Conservation (phyloP, 2,113 vertebrate species). For the Mormyrus iriodes region DNA sequence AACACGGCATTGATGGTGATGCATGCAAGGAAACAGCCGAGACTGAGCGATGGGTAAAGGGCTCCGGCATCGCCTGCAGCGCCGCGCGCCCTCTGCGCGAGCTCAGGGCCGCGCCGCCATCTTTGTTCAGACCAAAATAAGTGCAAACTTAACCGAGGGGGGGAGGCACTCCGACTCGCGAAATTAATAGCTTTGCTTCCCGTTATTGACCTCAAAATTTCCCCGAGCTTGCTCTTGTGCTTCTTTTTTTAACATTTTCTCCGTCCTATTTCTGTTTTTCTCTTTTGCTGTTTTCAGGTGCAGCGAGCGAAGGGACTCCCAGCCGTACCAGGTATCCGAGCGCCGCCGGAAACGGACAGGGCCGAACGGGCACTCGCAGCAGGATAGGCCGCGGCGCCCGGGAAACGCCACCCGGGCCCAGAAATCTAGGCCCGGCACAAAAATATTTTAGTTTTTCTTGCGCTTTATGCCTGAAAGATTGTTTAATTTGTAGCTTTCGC, state of each 20-base stretch:
- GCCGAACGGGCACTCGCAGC: background rate
- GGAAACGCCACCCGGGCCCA: constrained; percentile 6
- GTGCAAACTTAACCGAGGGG: constrained; percentile 31
- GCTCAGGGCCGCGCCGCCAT: constrained; percentile 45
- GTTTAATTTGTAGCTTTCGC: background rate
- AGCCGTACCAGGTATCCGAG: constrained; percentile 85
- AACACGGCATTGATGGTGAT: constrained; percentile 98
- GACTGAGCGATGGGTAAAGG: constrained; percentile 97
- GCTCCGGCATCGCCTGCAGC: constrained; percentile 5
- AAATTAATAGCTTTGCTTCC: background rate
- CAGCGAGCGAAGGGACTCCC: constrained; percentile 95
- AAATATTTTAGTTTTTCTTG: background rate
- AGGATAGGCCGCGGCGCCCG: constrained; percentile 56
- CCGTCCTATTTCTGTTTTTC: constrained; percentile 6
- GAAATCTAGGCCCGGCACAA: background rate
- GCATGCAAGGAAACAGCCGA: constrained; percentile 98
- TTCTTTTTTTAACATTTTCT: background rate
- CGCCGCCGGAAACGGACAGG: background rate
- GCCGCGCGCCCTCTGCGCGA: constrained; percentile 39
- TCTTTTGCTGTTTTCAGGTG: constrained; percentile 68
- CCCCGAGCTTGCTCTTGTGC: background rate
- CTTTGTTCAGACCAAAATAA: constrained; percentile 50
- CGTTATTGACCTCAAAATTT: background rate
- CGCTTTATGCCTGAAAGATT: background rate
- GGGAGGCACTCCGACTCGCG: background rate